Base-by-base conservation (phyloP, 2,888 invertebrate genomes). In the Calliphora vomitoria region DNA sequence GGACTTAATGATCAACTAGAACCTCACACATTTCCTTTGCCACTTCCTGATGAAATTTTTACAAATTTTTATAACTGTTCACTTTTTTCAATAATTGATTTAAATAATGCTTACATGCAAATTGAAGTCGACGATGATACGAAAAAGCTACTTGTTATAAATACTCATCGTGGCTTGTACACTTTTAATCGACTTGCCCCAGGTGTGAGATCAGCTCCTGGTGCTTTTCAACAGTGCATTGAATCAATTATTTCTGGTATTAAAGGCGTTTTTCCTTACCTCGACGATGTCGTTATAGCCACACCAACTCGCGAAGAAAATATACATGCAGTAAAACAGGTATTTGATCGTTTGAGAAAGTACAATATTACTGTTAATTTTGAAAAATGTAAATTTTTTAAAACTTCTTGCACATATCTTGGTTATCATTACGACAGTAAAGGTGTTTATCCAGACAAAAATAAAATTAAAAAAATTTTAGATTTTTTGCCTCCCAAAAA, bases 41-140 rank as follows among this genome's bases (percentile, higher is more conserved):
- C 88, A 55, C 41, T 87, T 3, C 87, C 87, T 5, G 87, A 87
- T 38, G 87, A 89, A 18, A 89, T 89, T 41, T 89, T 89, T 62
- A 35, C 80, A 18, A 89, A 86, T 78, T 74, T 88, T 62, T 58
- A 79, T 20, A 79, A 80, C 11, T 74, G 72, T n/a, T 62, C 75
- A 18, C 25, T 76, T 6, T 89, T 88, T 78, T 85, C 79, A 44
- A 86, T 86, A 44, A 85, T 89, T 35, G 88, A 87, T 76, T 76
- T 87, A 18, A 85, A 87, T 20, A 89, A 89, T 15, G 89, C 89
- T 2, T 90, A 85, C 68, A 55, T 90, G 53, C 89, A 90, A 80
- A 62, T 89, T 3, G 86, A 88, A 47, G 89, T 89, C 0, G 87
- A 89, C 18, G 87, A 86, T 20, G 75, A 89, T 20, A 87, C 89